A percentile compares a stretch with the other conserved stretches of the same genome.
phyloP scores from a whole-genome alignment of 1,140 invertebrate species.

The Elymnias hypermnestra region DNA sequence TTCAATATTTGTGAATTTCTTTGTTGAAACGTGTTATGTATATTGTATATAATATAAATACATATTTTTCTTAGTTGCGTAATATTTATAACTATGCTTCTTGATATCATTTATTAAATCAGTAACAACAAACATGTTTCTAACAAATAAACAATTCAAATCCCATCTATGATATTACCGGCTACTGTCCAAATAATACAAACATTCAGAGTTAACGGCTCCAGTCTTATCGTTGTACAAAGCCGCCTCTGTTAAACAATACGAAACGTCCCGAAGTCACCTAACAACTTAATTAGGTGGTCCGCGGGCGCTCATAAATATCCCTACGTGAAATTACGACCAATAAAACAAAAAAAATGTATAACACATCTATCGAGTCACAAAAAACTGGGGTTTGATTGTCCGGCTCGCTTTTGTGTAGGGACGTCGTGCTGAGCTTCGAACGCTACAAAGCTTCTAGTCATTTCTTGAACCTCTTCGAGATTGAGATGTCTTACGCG shows the following conservation, averaged over 20 bases:
- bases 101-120: no score
- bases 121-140: no score
- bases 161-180: slow-evolving; percentile 9
- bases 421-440: slow-evolving; percentile 55
- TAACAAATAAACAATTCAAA: slow-evolving; percentile 8
- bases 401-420: slow-evolving; percentile 62
- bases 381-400: slow-evolving; percentile 69
- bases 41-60: no score
- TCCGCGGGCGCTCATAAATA: slow-evolving; percentile 68
- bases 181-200: slow-evolving; percentile 56
- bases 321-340: slow-evolving; percentile 71
- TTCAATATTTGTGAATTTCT: no score
- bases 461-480: slow-evolving; percentile 18
- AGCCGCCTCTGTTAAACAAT: slow-evolving; percentile 58
- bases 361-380: slow-evolving; percentile 71
- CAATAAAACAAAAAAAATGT: slow-evolving; percentile 72
- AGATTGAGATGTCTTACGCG: slow-evolving; percentile 30
- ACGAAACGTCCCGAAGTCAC: slow-evolving; percentile 45
- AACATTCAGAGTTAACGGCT: slow-evolving; percentile 39
- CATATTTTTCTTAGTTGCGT: no score
- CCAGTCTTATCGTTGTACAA: slow-evolving; percentile 49
- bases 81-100: no score
- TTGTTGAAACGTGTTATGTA: no score
- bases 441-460: slow-evolving; percentile 16
- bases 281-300: slow-evolving; percentile 74